Evolutionary conservation across 2,888 invertebrate genomes (phyloP).

Genomic region (Parapristionchus giblindavisi): DNA sequence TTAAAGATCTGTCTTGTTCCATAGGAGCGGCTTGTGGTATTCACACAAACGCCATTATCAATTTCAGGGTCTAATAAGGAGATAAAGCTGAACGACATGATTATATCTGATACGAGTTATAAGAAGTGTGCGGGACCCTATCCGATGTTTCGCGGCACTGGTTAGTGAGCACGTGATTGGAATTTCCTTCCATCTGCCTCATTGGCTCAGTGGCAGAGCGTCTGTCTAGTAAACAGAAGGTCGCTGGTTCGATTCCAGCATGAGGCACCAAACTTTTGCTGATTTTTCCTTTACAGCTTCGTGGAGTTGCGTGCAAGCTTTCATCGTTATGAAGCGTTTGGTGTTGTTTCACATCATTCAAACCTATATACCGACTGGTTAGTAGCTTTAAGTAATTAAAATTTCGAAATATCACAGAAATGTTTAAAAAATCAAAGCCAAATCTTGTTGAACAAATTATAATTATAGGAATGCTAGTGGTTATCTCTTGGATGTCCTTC

Average conservation of each 20-base stretch:
- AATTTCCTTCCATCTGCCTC: background rate
- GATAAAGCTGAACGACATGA: slow-evolving; percentile 68
- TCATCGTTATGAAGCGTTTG: slow-evolving; percentile 66
- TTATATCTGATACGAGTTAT: slow-evolving; percentile 55
- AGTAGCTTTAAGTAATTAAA: background rate
- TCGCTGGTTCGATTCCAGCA: background rate
- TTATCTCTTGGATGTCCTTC: slow-evolving; percentile 68
- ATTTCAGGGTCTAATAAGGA: slow-evolving; percentile 56
- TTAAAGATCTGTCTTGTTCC: no score
- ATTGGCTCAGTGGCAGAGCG: background rate
- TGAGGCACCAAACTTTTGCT: no score
- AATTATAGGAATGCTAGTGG: slow-evolving; percentile 66
- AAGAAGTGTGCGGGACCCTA: slow-evolving; percentile 62
- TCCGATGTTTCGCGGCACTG: slow-evolving; percentile 68
- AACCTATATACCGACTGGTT: slow-evolving; percentile 68
- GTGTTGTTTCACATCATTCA: slow-evolving; percentile 69
- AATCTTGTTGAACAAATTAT: background rate
- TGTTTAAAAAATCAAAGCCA: background rate
- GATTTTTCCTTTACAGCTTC: slow-evolving; percentile 51
- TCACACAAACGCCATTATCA: no score
- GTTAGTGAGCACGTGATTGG: slow-evolving; percentile 36
- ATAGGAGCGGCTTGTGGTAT: no score
- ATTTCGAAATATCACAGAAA: background rate
- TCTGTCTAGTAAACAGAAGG: background rate
- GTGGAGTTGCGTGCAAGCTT: slow-evolving; percentile 67